These are phyloP conservation scores for Mechanitis mazaeus DNA, from an alignment of 2,888 invertebrate species.

Conservation along the genomic window DNA sequence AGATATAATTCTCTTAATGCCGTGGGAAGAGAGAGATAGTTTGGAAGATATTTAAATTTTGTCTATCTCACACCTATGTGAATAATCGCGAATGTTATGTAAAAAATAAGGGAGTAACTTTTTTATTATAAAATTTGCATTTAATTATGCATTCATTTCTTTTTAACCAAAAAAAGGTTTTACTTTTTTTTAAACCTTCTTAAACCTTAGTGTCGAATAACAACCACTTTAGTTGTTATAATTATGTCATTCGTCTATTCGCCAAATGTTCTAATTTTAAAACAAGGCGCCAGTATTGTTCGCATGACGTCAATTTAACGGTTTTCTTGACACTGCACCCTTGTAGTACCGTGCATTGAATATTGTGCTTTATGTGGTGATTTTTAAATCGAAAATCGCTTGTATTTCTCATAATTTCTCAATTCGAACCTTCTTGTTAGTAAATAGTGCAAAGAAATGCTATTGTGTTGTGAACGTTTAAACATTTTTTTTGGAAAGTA, in stretches of 20 bases:
- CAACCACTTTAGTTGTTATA: neutral
- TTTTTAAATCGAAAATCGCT: neutral
- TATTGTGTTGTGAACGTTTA: too few species aligned
- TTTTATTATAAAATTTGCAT: slow-evolving; percentile 1
- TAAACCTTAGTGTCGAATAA: neutral
- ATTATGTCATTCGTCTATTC: slow-evolving; percentile 2
- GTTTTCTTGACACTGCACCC: slow-evolving; percentile 26
- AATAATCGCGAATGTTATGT: neutral
- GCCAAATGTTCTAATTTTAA: slow-evolving; percentile 23
- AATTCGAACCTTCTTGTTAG: too few species aligned
- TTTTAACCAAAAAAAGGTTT: neutral
- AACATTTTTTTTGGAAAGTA: too few species aligned
- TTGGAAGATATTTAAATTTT: too few species aligned
- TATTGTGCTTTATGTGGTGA: neutral
- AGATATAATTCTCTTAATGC: neutral
- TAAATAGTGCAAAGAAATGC: too few species aligned
- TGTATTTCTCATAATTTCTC: neutral
- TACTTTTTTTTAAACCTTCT: neutral
- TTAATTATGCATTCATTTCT: neutral
- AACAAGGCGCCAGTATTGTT: slow-evolving; percentile 24
- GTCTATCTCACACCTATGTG: neutral
- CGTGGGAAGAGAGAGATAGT: neutral
- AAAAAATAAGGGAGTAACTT: neutral
- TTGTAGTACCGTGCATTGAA: slow-evolving; percentile 2
- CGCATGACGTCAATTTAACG: slow-evolving; percentile 29